Percentiles rank a stretch among this genome's conserved stretches.
phyloP scores from a whole-genome alignment of 2,888 invertebrate genomes.

The Tinea trinotella region DNA sequence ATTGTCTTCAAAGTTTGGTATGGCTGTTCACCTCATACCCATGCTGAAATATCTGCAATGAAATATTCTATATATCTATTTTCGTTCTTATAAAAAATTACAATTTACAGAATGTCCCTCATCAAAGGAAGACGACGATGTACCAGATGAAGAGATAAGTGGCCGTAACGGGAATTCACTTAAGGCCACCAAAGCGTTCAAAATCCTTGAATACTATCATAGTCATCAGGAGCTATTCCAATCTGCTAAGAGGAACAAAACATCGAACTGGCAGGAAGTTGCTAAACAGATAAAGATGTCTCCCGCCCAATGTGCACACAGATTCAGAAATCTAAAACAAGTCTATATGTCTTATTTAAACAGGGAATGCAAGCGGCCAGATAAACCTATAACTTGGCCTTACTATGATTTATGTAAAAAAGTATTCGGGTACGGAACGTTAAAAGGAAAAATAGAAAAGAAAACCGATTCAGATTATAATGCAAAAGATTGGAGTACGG shows the following conservation, averaged over 20 bases:
- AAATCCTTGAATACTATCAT: conserved; percentile 53
- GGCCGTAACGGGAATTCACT: too few species aligned
- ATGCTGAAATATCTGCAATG: too few species aligned
- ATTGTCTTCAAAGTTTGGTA: too few species aligned
- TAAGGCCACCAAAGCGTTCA: conserved; percentile 47
- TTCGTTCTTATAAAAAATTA: too few species aligned
- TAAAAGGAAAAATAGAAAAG: conserved; percentile 48
- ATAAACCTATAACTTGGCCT: conserved; percentile 56
- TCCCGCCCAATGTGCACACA: conserved; percentile 48
- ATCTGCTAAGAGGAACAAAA: conserved; percentile 40
- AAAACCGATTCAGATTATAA: conserved; percentile 35
- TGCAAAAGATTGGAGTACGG: conserved; percentile 45
- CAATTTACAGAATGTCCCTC: too few species aligned
- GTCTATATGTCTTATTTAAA: conserved; percentile 49
- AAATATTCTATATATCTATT: too few species aligned
- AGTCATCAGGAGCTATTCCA: conserved; percentile 55
- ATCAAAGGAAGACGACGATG: conserved; percentile 30
- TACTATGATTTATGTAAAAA: conserved; percentile 57
- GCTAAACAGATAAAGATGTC: conserved; percentile 44
- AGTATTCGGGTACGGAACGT: conserved; percentile 53
- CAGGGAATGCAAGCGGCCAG: conserved; percentile 54
- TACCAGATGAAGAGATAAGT: conserved; percentile 39
- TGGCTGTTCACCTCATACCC: too few species aligned
- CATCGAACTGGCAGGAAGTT: conserved; percentile 43
- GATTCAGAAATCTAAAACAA: conserved; percentile 53